These are phyloP conservation scores for Mycalesis mineus DNA, from an alignment of 2,888 invertebrate genomes.

Conservation along the genomic window DNA sequence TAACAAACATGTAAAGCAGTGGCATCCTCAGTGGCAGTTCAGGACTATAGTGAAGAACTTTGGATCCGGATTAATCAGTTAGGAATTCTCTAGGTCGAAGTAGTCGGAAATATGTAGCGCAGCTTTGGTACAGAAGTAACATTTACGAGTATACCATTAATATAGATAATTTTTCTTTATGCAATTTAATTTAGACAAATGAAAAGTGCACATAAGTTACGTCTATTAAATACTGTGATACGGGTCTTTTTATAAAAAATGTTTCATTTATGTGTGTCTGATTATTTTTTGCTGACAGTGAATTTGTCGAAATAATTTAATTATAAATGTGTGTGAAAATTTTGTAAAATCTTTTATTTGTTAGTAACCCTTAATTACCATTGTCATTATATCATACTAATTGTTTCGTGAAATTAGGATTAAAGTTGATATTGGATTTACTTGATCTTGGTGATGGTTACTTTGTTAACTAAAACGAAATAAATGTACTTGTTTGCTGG, in stretches of 20 bases:
- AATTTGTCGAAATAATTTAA: background rate
- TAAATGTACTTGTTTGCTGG: too few relatives aligned
- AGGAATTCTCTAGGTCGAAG: background rate
- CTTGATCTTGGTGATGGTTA: too few relatives aligned
- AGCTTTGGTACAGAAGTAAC: background rate
- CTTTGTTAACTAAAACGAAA: too few relatives aligned
- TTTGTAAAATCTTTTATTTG: background rate
- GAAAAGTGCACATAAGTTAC: background rate
- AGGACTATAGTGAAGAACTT: constrained; percentile 55
- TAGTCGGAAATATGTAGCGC: background rate
- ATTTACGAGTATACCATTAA: background rate
- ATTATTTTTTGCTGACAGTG: background rate
- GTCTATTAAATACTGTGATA: background rate
- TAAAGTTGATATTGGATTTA: too few relatives aligned
- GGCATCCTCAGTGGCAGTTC: constrained; percentile 65
- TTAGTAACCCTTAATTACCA: too few relatives aligned
- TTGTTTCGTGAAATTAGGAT: too few relatives aligned
- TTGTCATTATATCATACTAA: too few relatives aligned
- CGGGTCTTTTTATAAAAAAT: background rate
- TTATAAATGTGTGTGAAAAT: background rate
- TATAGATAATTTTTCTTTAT: background rate
- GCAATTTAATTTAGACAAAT: background rate
- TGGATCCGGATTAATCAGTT: constrained; percentile 36
- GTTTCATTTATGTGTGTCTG: background rate
- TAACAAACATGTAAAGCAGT: constrained; percentile 63